Conservation (phyloP, 1,140 invertebrate genomes). For the Drosophila ananassae region DNA sequence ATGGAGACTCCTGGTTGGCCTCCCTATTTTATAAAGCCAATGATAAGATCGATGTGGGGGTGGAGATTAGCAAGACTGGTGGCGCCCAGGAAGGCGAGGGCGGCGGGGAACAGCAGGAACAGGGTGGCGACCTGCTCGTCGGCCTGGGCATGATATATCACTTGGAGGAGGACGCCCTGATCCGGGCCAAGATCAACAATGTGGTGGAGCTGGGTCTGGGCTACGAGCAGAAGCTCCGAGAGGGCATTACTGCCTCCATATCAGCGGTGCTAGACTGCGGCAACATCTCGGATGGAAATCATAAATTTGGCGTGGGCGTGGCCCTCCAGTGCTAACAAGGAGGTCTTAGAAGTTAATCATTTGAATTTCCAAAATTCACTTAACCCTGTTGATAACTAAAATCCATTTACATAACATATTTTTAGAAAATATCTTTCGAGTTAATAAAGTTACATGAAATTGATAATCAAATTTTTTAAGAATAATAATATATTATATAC, state of each 20-base stretch:
- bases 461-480: neutral
- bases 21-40: conserved; percentile 54
- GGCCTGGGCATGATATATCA: conserved; percentile 58
- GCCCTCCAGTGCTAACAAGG: conserved; percentile 51
- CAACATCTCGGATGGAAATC: conserved; percentile 41
- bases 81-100: neutral
- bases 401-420: neutral
- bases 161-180: conserved; percentile 50
- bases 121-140: conserved; percentile 9
- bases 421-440: neutral
- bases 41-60: conserved; percentile 43
- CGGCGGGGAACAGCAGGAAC: neutral
- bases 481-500: no score
- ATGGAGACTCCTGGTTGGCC: conserved; percentile 38
- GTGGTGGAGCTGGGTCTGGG: conserved; percentile 55
- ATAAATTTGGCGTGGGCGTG: conserved; percentile 61
- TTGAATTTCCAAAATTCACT: conserved; percentile 19
- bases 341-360: neutral
- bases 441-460: no score
- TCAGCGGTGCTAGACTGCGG: conserved; percentile 45
- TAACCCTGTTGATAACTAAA: neutral
- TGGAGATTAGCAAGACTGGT: conserved; percentile 29
- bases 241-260: conserved; percentile 57
- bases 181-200: conserved; percentile 63
- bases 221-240: conserved; percentile 61